phyloP scores from a whole-genome alignment of 2,113 vertebrate genomes.

The Saccopteryx bilineata region DNA sequence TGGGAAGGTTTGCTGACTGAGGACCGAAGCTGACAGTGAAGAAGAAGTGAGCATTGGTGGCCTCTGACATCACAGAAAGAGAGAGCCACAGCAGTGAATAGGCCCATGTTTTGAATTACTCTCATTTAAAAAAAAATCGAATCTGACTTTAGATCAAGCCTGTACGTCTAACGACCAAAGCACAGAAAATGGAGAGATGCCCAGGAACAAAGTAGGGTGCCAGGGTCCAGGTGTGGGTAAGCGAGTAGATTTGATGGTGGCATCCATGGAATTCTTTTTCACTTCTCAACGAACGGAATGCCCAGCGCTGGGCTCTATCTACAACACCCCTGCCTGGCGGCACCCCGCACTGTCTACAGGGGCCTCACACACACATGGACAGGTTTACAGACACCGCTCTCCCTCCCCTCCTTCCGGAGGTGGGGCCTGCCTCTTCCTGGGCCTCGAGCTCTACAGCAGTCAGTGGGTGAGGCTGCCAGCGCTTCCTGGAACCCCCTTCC shows the following conservation, averaged over 20 bases:
- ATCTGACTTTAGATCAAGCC: background rate
- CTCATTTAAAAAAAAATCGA: background rate
- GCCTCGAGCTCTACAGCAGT: background rate
- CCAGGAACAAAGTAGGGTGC: background rate
- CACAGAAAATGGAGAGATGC: background rate
- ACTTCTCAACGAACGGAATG: background rate
- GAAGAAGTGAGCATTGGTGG: background rate
- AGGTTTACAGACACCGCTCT: background rate
- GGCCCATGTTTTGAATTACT: background rate
- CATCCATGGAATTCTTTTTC: background rate
- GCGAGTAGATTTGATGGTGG: too few species aligned
- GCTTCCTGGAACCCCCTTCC: background rate
- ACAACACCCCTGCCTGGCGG: fast-evolving
- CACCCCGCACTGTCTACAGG: background rate
- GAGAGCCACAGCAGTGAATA: background rate
- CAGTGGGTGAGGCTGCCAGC: background rate
- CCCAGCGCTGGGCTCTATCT: background rate
- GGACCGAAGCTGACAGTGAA: too few species aligned
- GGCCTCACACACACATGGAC: background rate
- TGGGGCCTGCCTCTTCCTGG: background rate
- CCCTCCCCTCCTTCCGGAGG: background rate
- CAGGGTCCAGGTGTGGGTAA: background rate
- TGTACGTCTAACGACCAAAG: background rate
- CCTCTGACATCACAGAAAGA: background rate
- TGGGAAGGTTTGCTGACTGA: background rate